A percentile compares a stretch with the other conserved stretches of the same genome.
phyloP scores from a whole-genome alignment of 2,888 invertebrate genomes.

The Agrotis segetum region DNA sequence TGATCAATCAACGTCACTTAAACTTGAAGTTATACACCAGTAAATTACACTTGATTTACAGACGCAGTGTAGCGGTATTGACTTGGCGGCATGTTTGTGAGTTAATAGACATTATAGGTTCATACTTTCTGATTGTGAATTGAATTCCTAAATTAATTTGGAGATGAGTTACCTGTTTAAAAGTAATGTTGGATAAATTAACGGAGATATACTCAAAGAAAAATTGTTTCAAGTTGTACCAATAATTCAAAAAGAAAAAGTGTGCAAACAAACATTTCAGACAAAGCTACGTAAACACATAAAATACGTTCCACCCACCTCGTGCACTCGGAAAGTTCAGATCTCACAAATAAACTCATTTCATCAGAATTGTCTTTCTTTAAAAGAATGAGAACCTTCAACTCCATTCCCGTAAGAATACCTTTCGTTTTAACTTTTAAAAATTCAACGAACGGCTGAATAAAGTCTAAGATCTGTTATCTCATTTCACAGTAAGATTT shows the following conservation, averaged over 20 bases:
- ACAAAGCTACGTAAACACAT: constrained; percentile 20
- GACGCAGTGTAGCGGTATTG: constrained; percentile 13
- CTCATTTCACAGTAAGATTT: constrained; percentile 67
- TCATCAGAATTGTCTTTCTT: constrained; percentile 59
- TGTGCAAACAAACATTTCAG: not conserved
- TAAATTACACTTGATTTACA: constrained; percentile 48
- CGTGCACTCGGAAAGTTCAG: constrained; percentile 37
- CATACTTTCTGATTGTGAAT: constrained; percentile 3
- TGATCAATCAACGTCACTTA: constrained; percentile 66
- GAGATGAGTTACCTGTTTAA: not conserved
- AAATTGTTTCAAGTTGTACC: too few species aligned
- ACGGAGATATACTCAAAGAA: not conserved
- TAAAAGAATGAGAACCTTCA: constrained; percentile 55
- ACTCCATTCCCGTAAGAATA: constrained; percentile 50
- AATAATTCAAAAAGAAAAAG: constrained; percentile 11
- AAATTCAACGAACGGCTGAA: constrained; percentile 60
- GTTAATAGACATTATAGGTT: constrained; percentile 29
- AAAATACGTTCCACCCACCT: constrained; percentile 18
- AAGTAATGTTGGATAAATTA: not conserved
- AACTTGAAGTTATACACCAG: constrained; percentile 53
- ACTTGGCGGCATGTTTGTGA: constrained; percentile 23
- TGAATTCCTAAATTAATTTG: not conserved
- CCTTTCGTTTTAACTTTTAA: constrained; percentile 63
- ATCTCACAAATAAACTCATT: constrained; percentile 53
- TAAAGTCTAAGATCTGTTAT: constrained; percentile 65